Conservation (phyloP, 2,888 invertebrate species). For the Dermolepida albohirtum region DNA sequence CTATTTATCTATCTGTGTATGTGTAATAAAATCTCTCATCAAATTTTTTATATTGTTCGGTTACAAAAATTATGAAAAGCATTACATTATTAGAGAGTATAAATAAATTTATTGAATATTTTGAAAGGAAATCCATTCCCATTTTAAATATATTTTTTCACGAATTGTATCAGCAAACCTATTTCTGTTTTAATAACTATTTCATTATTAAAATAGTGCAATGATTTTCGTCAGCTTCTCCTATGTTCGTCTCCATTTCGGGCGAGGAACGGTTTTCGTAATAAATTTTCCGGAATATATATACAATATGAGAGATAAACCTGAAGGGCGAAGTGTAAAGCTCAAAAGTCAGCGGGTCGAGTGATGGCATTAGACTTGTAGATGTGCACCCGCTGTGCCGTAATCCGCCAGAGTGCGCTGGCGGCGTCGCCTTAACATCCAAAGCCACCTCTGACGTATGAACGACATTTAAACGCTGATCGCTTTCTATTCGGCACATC, state of each 20-base stretch:
- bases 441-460: slow-evolving; percentile 47
- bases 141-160: too few species aligned
- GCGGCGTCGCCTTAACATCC: slow-evolving; percentile 52
- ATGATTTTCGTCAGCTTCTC: background rate
- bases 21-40: too few species aligned
- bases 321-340: slow-evolving; percentile 47
- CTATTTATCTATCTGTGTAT: too few species aligned
- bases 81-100: too few species aligned
- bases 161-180: too few species aligned
- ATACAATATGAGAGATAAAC: slow-evolving; percentile 50
- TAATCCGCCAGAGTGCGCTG: slow-evolving; percentile 56
- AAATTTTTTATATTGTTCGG: too few species aligned
- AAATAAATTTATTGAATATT: too few species aligned
- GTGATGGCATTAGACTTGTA: slow-evolving; percentile 67
- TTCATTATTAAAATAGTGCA: too few species aligned
- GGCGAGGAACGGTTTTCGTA: slow-evolving; percentile 17
- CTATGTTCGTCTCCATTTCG: background rate
- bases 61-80: too few species aligned
- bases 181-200: too few species aligned
- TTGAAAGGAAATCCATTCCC: too few species aligned
- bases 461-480: slow-evolving; percentile 39
- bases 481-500: slow-evolving; percentile 23
- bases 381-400: slow-evolving; percentile 61
- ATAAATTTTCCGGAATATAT: slow-evolving; percentile 37
- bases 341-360: slow-evolving; percentile 58